Evolutionary conservation across 2,888 invertebrate genomes (phyloP).

Genomic region (Embidobia sp.): DNA sequence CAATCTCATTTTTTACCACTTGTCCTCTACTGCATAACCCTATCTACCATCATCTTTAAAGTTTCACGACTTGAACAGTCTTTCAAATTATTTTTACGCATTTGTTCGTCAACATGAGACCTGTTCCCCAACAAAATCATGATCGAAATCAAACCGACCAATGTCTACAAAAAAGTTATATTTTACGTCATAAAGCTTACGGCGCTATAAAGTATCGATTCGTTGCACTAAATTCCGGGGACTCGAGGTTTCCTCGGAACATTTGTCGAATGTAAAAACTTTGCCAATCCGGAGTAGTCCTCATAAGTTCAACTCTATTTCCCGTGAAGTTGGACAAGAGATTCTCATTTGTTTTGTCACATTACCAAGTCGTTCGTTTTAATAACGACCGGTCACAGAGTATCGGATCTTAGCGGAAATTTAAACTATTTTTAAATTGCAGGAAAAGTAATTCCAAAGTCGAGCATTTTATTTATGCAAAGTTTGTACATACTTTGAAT

Average conservation of each 20-base stretch:
- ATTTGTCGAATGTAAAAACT: conserved; percentile 51
- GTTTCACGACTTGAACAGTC: too few species aligned
- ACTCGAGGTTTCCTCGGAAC: conserved; percentile 20
- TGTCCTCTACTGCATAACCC: too few species aligned
- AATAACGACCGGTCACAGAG: conserved; percentile 7
- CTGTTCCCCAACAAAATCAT: too few species aligned
- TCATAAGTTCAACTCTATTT: conserved; percentile 41
- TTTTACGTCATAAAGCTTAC: conserved; percentile 9
- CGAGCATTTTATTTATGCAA: too few species aligned
- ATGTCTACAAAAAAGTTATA: background rate
- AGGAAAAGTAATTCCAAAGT: too few species aligned
- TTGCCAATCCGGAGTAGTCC: conserved; percentile 29
- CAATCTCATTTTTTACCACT: too few species aligned
- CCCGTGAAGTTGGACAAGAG: conserved; percentile 20
- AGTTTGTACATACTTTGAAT: too few species aligned
- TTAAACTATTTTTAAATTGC: too few species aligned
- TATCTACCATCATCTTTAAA: too few species aligned
- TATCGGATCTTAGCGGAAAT: background rate
- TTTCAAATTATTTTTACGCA: too few species aligned
- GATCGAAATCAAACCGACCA: too few species aligned
- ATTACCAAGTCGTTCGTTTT: conserved; percentile 26
- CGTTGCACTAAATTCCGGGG: conserved; percentile 29
- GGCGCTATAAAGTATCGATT: conserved; percentile 48
- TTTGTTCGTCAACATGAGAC: too few species aligned
- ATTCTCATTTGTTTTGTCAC: conserved; percentile 40